phyloP scores from a whole-genome alignment of 2,888 invertebrate species.

The Cordilura impudica region DNA sequence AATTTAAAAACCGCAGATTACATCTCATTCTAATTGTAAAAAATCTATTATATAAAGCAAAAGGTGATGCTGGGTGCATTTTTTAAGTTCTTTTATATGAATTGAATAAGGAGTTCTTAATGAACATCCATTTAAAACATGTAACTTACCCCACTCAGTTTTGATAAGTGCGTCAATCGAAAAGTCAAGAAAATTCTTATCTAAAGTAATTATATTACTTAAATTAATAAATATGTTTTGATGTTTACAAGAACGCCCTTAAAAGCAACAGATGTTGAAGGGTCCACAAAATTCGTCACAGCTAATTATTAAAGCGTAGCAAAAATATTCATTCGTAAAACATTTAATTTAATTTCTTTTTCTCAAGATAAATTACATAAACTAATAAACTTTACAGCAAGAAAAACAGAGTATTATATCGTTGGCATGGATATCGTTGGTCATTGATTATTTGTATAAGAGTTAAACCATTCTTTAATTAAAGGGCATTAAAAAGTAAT shows the following conservation, averaged over 20 bases:
- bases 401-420: neutral
- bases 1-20: too few species aligned
- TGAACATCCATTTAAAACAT: neutral
- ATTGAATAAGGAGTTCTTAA: too few species aligned
- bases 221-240: too few species aligned
- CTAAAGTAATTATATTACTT: too few species aligned
- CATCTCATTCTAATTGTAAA: too few species aligned
- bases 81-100: too few species aligned
- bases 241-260: too few species aligned
- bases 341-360: neutral
- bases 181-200: too few species aligned
- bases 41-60: too few species aligned
- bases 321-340: neutral
- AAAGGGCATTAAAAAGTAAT: slow-evolving; percentile 35
- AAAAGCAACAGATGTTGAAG: neutral
- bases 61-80: too few species aligned
- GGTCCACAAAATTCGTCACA: neutral
- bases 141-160: neutral
- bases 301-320: neutral
- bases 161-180: too few species aligned
- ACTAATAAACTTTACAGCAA: neutral
- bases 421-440: neutral
- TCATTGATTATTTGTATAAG: neutral
- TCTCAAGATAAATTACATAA: neutral
- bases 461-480: slow-evolving; percentile 15